phyloP scores from a whole-genome alignment of 2,888 invertebrate species.

The Spodoptera picta region DNA sequence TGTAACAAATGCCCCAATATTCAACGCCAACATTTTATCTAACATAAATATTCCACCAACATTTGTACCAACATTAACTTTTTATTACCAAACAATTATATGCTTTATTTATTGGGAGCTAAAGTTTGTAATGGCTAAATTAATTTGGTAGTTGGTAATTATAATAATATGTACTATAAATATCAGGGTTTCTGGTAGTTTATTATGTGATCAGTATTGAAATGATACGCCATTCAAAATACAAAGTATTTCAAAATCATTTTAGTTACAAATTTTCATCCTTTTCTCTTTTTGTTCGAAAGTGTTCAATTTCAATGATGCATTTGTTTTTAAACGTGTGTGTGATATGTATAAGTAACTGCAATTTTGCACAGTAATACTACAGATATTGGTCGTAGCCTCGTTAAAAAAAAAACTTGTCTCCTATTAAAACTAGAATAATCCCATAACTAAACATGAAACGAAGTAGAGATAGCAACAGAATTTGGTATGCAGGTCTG shows the following conservation, averaged over 20 bases:
- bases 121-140: slow-evolving; percentile 11
- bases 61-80: slow-evolving; percentile 7
- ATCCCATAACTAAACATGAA: too few species aligned
- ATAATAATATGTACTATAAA: slow-evolving; percentile 28
- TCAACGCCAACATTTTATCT: slow-evolving; percentile 26
- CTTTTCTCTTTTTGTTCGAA: slow-evolving; percentile 2
- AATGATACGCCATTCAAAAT: slow-evolving; percentile 34
- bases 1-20: slow-evolving; percentile 46
- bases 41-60: slow-evolving; percentile 22
- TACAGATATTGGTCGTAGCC: too few species aligned
- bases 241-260: slow-evolving; percentile 10
- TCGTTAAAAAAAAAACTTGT: too few species aligned
- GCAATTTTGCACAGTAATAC: too few species aligned
- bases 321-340: slow-evolving; percentile 36
- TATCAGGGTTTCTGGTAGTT: slow-evolving; percentile 33
- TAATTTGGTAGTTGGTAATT: slow-evolving; percentile 19
- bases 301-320: slow-evolving; percentile 12
- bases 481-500: too few species aligned
- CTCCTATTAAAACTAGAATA: too few species aligned
- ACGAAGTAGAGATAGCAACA: too few species aligned
- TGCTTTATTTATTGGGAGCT: slow-evolving; percentile 20
- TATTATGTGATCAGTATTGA: slow-evolving; percentile 48
- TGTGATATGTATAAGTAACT: slow-evolving; percentile 1
- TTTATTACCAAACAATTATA: slow-evolving; percentile 5
- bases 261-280: slow-evolving; percentile 8